phyloP scores from a whole-genome alignment of 2,797 vertebrate genomes.

The Tangara arthus region DNA sequence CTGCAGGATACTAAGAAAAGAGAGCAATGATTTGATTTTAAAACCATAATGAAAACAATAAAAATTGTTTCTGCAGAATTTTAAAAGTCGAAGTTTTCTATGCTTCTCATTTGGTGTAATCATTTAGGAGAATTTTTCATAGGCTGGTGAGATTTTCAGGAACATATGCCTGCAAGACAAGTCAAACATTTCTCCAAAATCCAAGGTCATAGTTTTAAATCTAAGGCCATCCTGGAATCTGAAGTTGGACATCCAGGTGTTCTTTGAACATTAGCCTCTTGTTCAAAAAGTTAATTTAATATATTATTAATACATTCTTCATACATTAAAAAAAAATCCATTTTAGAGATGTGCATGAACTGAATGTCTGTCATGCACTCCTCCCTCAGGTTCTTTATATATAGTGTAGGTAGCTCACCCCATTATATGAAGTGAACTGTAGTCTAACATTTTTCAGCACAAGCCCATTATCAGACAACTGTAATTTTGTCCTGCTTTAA shows the following conservation, averaged over 20 bases:
- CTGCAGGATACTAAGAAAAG: slow-evolving; percentile 86
- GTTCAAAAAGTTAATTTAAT: not conserved
- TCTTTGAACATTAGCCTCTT: not conserved
- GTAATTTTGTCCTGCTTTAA: not conserved
- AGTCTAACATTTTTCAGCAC: not conserved
- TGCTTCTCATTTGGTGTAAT: not conserved
- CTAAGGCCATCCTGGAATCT: not conserved
- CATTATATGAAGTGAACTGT: not conserved
- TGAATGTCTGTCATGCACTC: not conserved
- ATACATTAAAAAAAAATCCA: not conserved
- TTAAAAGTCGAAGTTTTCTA: not conserved
- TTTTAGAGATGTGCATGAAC: not conserved
- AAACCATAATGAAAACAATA: not conserved
- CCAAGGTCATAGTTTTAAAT: not conserved
- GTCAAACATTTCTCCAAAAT: not conserved
- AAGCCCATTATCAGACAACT: not conserved
- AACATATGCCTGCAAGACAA: not conserved
- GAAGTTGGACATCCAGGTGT: not conserved
- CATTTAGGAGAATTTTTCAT: not conserved
- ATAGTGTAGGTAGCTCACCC: not conserved
- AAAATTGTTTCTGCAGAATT: not conserved
- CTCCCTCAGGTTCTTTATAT: not conserved
- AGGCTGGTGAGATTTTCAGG: not conserved
- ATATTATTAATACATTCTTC: not conserved
- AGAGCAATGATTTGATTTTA: not conserved